Base-by-base conservation (phyloP, 2,888 invertebrate species). In the Xylota segnis region DNA sequence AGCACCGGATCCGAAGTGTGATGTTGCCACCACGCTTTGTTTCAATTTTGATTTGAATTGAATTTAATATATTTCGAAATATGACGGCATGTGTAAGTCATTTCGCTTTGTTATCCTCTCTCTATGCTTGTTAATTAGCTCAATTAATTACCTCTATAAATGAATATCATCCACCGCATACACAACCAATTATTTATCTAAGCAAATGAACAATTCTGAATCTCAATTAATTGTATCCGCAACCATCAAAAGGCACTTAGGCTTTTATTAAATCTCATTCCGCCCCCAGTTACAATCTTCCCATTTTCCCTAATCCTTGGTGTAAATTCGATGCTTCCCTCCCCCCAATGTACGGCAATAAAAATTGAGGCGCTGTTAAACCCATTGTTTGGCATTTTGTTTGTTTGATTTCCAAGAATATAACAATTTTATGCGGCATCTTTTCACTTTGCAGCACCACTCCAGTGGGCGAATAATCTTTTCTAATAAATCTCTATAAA, bases 201-300 rank as follows among this genome's bases (percentile, higher is more conserved):
- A 50, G 68, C 68, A 68, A 68, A 77, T 68, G 59, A 34, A 59
- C 76, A 77, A 77, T 59, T 59, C 27, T 10, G 50, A 50, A 59
- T 77, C 76, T 68, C 59, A 68, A 77, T 77, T 77, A 77, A 77
- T 74, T 77, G 68, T 68, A 59, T 52, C 59, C 76, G 58, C 47
- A 47, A 34, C 65, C 54, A 66, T 75, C 75, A 75, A 75, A 75
- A 50, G 76, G 43, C 52, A 61, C 59, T 68, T 68, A 43, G 43
- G n/a, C 45, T 66, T 75, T 75, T 75, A 75, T 75, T 45, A 45
- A 75, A 56, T 32, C 43, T 34, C 37, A 18, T 50, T n/a, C 65
- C 23, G 23, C 14, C 43, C 23, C 4, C 43, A 7, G 43, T 18
- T 16, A 32, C 63, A 6, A 14, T n/a, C 16, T 34, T 34, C 18